These are phyloP conservation scores for Hylaeus anthracinus DNA, from an alignment of 1,140 invertebrate genomes.

Conservation along the genomic window DNA sequence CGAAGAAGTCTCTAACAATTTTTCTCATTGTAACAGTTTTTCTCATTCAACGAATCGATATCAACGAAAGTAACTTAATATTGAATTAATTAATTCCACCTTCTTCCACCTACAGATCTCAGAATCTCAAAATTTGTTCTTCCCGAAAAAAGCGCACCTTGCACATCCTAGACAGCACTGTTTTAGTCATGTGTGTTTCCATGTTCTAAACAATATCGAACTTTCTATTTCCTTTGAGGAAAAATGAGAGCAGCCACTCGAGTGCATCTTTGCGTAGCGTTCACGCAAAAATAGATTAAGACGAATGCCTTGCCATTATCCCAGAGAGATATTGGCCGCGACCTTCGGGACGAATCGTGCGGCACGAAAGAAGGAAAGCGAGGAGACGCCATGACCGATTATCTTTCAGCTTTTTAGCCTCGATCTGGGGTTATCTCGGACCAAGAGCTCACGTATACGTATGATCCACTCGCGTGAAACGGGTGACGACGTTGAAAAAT, in stretches of 20 bases:
- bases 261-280: background rate
- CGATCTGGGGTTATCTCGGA: slow-evolving; percentile 34
- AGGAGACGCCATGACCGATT: slow-evolving; percentile 7
- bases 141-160: too few species aligned
- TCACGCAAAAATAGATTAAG: background rate
- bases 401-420: slow-evolving; percentile 20
- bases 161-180: too few species aligned
- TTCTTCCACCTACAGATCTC: too few species aligned
- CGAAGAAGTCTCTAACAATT: too few species aligned
- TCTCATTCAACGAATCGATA: too few species aligned
- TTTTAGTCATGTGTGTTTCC: too few species aligned
- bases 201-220: background rate
- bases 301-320: background rate
- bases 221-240: background rate
- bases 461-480: slow-evolving; percentile 12
- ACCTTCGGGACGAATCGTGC: background rate
- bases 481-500: slow-evolving; percentile 5
- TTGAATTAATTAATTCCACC: too few species aligned
- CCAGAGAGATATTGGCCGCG: background rate
- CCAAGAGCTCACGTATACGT: background rate
- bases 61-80: too few species aligned
- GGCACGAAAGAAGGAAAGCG: background rate
- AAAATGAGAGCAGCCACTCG: background rate
- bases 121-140: too few species aligned
- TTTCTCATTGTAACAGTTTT: too few species aligned